Evolutionary conservation across 2,113 vertebrate genomes (phyloP), one percentile per base, ranked within the genome.

Genomic region (Ptyas mucosa): DNA sequence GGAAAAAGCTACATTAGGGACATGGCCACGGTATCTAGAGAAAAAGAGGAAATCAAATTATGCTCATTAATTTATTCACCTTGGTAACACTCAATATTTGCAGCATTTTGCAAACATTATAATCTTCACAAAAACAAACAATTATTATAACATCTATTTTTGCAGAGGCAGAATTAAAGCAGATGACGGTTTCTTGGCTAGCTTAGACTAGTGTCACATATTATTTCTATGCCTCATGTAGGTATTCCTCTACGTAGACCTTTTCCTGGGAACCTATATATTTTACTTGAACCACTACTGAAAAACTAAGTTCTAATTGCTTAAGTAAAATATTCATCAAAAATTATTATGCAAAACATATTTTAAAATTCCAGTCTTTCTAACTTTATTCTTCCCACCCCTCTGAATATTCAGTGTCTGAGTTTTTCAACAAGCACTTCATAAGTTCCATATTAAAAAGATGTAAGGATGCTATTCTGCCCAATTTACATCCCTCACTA

Each of bases 11-110:
- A 94, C 23, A 0, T 92, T 89, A 0, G 95, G 98, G n/a, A 98
- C 85, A 11, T 97, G 96, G 34, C 97, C 97, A 14, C 92, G 92
- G 90, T 97, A 97, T 93, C 96, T 97, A 93, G 18, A 1, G 12
- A 87, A 23, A 87, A 4, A 88, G 23, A 55, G 2, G 18, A 61
- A 24, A 21, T 49, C 91, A 53, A 88, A 52, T 18, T 5, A 39
- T 8, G 21, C 2, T 18, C 29, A 52, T 88, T 53, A 92, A 52
- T 61, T 86, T 57, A 87, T 51, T 64, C 21, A 8, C 29, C 26
- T 26, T 8, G 5, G 26, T 15, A 64, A 23, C n/a, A 87, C 49
- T 69, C 55, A 55, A 85, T 20, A 15, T 29, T 11, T 12, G 9
- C 21, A 64, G 91, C 3, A n/a, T 58, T 88, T 51, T 64, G 85